Evolutionary conservation across 2,113 vertebrate species (phyloP).

Genomic region (Euleptes europaea): DNA sequence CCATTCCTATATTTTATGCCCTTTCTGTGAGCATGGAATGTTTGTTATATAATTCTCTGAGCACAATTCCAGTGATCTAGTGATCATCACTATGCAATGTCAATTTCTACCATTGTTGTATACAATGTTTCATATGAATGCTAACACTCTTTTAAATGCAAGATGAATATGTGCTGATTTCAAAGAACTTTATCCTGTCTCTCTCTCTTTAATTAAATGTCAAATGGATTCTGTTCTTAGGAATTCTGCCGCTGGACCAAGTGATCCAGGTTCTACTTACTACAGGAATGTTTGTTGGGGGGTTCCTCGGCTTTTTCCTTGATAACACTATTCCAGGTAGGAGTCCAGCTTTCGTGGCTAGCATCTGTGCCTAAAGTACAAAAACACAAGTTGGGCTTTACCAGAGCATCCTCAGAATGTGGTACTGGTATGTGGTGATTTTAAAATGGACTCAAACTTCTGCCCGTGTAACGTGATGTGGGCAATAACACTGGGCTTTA

Average conservation of each 20-base stretch:
- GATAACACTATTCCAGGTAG: conserved; percentile 97
- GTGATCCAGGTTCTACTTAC: conserved; percentile 92
- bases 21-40: neutral
- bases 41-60: neutral
- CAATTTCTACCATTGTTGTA: neutral
- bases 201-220: neutral
- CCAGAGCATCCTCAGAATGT: neutral
- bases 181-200: neutral
- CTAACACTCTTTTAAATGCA: neutral
- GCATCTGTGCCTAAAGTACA: neutral
- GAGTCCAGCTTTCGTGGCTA: conserved; percentile 37
- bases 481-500: neutral
- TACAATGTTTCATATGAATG: neutral
- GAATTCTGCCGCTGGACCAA: conserved; percentile 87
- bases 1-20: neutral
- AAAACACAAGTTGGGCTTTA: neutral
- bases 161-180: neutral
- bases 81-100: neutral
- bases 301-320: conserved; percentile 89
- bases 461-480: neutral
- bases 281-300: conserved; percentile 96
- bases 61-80: neutral
- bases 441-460: neutral
- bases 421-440: neutral
- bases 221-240: conserved; percentile 65